Percentiles rank a stretch among this genome's conserved stretches.
Evolutionary conservation across 2,888 invertebrate genomes (phyloP).

Genomic region (Dromius quadrimaculatus): DNA sequence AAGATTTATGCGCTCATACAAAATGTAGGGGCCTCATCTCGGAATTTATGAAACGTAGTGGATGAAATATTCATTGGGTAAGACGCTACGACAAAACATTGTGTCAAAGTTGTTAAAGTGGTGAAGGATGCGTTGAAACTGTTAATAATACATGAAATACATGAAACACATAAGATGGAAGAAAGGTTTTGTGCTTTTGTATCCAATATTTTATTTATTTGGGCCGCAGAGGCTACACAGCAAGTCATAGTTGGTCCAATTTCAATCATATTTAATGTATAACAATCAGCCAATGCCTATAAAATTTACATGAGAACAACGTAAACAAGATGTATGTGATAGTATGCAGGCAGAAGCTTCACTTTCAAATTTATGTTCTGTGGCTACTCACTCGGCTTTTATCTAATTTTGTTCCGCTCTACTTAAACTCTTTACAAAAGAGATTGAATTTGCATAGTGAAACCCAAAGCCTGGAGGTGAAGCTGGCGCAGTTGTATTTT

Average conservation of each 20-base stretch:
- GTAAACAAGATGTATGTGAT: slow-evolving; percentile 37
- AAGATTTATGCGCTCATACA: slow-evolving; percentile 19
- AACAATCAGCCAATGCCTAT: slow-evolving; percentile 4
- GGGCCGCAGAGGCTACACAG: no score
- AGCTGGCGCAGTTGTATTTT: no score
- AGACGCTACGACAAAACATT: background rate
- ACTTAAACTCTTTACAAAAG: slow-evolving; percentile 22
- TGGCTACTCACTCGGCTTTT: slow-evolving; percentile 4
- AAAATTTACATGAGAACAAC: slow-evolving; percentile 33
- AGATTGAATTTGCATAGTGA: slow-evolving; percentile 36
- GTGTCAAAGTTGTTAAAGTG: slow-evolving; percentile 10
- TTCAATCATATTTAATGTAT: slow-evolving; percentile 22
- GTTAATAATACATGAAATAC: slow-evolving; percentile 9
- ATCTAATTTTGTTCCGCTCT: slow-evolving; percentile 42
- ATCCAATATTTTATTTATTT: slow-evolving; percentile 22
- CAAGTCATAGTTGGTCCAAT: slow-evolving; percentile 17
- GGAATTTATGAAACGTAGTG: slow-evolving; percentile 6
- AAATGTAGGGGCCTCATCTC: slow-evolving; percentile 15
- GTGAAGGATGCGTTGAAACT: background rate
- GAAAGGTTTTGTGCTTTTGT: background rate
- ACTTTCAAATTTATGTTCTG: slow-evolving; percentile 17
- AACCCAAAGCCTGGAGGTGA: no score
- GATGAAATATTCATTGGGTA: slow-evolving; percentile 18
- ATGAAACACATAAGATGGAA: no score
- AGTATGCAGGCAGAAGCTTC: slow-evolving; percentile 5